Base-by-base conservation (phyloP, 2,888 invertebrate genomes). In the Apamea crenata region DNA sequence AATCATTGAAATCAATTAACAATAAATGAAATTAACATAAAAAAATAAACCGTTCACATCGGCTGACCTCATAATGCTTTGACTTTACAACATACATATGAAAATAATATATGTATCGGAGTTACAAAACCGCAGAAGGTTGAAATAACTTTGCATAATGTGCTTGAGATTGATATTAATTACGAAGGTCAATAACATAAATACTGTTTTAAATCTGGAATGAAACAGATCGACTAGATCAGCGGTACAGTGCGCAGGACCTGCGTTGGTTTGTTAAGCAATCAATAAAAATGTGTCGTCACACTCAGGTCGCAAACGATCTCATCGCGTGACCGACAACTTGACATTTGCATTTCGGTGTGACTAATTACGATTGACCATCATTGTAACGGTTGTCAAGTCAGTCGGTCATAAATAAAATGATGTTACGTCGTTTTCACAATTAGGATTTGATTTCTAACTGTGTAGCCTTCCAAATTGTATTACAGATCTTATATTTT, bases 271-370 rank as follows among this genome's bases (percentile, higher is more conserved):
- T 87, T 74, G 75, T 78, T 77, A 69, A 69, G 81, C 77, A 87
- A 91, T 87, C 86, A 88, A 91, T 92, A 89, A 89, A 44, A 90
- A 88, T 84, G 78, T 89, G 87, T 86, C 84, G 66, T 65, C 74
- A 87, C 80, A 77, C 77, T 77, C 72, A 67, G 77, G 67, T 81
- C 77, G 82, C 85, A 89, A 92, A 92, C 85, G 90, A 91, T 84
- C 85, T 74, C 81, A 90, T 92, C 86, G 92, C 92, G 90, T 92
- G 92, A 88, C 89, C 85, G 76, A 86, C 88, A 69, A 90, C 86
- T 91, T 92, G 91, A 94, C 92, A 94, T 95, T 95, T 92, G 92
- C 92, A 94, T 94, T 93, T 93, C 89, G 88, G 88, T 91, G 86
- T 90, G 89, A 92, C 91, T 92, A 92, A 94, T 94, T 94, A 91